These are phyloP conservation scores for Lophius americanus DNA, from an alignment of 2,797 vertebrate species.

Conservation along the genomic window DNA sequence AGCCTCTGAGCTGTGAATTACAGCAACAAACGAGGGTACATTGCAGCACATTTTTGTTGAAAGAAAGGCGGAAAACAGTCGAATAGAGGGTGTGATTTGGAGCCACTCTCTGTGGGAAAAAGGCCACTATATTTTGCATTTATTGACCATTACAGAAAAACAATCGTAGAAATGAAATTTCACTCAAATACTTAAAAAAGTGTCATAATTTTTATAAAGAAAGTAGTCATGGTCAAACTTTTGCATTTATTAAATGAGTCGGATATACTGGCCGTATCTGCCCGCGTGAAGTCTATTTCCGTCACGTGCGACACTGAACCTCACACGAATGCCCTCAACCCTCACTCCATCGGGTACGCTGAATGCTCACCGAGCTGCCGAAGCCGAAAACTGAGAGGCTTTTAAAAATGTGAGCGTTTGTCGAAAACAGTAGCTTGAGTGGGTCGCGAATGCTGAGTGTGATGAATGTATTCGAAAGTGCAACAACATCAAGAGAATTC, in stretches of 20 bases:
- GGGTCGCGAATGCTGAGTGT: constrained; percentile 61
- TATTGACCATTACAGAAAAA: background rate
- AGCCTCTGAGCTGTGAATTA: constrained; percentile 47
- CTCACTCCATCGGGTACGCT: background rate
- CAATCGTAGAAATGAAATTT: no score
- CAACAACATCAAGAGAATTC: constrained; percentile 45
- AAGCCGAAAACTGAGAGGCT: constrained; percentile 33
- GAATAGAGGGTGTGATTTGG: constrained; percentile 7
- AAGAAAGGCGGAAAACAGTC: constrained; percentile 9
- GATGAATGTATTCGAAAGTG: constrained; percentile 63
- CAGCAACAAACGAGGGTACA: constrained; percentile 37
- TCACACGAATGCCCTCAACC: constrained; percentile 14
- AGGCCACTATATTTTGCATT: background rate
- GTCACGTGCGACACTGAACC: background rate
- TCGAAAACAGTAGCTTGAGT: constrained; percentile 51
- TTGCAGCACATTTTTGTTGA: constrained; percentile 37
- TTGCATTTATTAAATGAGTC: background rate
- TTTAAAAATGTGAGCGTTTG: constrained; percentile 60
- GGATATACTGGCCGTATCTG: background rate
- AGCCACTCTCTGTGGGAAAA: constrained; percentile 1
- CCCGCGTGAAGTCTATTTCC: constrained; percentile 8
- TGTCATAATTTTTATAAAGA: background rate
- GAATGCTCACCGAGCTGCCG: constrained; percentile 19
- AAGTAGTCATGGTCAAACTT: background rate
- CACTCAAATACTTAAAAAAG: background rate